Conservation (phyloP, 2,888 invertebrate species). For the Chorisops tibialis region DNA sequence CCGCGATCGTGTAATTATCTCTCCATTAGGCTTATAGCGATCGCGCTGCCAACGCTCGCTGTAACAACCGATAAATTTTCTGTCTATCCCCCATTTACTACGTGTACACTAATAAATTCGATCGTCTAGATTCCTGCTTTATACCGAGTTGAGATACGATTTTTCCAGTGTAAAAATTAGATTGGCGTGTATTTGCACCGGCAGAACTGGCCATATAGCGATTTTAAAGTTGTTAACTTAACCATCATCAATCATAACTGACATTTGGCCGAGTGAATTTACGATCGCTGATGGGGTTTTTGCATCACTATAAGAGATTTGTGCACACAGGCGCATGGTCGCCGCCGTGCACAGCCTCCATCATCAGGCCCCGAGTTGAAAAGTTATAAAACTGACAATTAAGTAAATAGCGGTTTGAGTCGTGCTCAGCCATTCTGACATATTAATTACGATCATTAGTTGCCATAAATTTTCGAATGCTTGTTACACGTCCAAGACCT, state of each 20-base stretch:
- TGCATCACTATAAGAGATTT: conserved; percentile 2
- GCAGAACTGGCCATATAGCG: background rate
- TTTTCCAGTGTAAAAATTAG: background rate
- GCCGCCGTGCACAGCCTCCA: no score
- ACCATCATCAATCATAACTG: conserved; percentile 28
- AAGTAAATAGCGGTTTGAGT: conserved; percentile 28
- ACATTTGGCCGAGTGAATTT: conserved; percentile 23
- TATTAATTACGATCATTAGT: conserved; percentile 39
- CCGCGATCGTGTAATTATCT: conserved; percentile 27
- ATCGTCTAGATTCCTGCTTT: no score
- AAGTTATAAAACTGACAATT: conserved; percentile 27
- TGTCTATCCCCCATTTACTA: conserved; percentile 18
- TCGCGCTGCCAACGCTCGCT: conserved; percentile 23
- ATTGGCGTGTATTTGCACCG: conserved; percentile 6
- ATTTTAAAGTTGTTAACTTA: conserved; percentile 14
- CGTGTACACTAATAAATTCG: conserved; percentile 19
- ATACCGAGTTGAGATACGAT: background rate
- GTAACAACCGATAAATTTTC: conserved; percentile 22
- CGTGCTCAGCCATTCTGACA: conserved; percentile 38
- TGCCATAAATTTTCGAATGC: conserved; percentile 37
- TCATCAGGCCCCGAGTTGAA: background rate
- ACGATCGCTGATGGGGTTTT: conserved; percentile 17
- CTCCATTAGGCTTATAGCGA: conserved; percentile 25
- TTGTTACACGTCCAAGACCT: conserved; percentile 34
- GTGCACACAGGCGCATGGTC: no score